Base-by-base conservation (phyloP, 2,888 invertebrate genomes). In the Aspidiotus destructor region DNA sequence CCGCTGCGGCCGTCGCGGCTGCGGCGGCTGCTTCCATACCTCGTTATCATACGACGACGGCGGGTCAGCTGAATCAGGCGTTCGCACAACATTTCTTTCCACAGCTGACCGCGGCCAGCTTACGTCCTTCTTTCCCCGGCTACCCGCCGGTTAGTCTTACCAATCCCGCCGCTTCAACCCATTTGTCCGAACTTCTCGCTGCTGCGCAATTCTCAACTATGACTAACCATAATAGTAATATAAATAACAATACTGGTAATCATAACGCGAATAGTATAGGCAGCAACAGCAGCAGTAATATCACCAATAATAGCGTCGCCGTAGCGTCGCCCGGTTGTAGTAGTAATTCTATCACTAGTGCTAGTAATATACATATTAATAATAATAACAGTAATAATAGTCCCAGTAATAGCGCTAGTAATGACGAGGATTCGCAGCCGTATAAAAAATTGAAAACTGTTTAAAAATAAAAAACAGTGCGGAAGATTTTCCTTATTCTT, bases 401-500 rank as follows among this genome's bases (percentile, higher is more conserved):
- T 58, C 57, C 44, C 48, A 70, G 69, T 41, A 63, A 63, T 52
- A 68, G 52, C 41, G 70, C 68, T 48, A 65, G 60, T 61, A 69
- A 70, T 11, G 71, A 71, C 17, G 71, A 71, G 0, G 71, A 70
- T 53, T 69, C 68, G 60, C 71, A 71, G 58, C 71, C 71, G 9
- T 71, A 62, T 69, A 71, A 71, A 60, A 71, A 71, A 67, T 67
- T 71, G 62, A 71, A 71, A 67, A 71, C 71, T 7, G 60, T 67
- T 70, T 71, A 69, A 70, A 55, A 11, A 52, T 3, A 52, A 52
- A 13, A 5, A 13, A n/a, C n/a, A 52, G n/a, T 52, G 52, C 11
- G n/a, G n/a, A 52, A 52, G 52, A 11, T 52, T n/a, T n/a, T 5
- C 52, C 52, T n/a, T 52, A 52, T n/a, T 52, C 11, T n/a, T 52